phyloP scores from a whole-genome alignment of 30 jellyfish, hydroid and myxozoan species.

The Aurelia aurita region DNA sequence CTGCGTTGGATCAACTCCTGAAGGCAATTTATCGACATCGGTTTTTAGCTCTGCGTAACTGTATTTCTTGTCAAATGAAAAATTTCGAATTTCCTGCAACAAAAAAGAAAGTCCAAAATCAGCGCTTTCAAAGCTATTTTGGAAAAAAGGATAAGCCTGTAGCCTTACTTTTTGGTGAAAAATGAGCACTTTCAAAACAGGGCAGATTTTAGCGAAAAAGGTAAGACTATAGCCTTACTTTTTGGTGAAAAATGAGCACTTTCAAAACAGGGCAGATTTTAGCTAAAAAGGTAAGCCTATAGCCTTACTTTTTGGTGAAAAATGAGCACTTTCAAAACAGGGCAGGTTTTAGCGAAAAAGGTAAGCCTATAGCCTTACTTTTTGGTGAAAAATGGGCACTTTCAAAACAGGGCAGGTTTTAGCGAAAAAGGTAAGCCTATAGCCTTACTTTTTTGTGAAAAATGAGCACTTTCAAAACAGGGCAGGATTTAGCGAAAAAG shows the following conservation, averaged over 20 bases:
- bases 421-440: no score
- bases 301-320: neutral
- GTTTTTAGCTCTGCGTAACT: constrained; percentile 52
- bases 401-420: no score
- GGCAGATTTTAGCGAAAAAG: no score
- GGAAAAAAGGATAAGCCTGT: no score
- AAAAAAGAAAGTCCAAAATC: neutral
- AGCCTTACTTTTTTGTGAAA: neutral
- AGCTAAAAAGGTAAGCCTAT: neutral
- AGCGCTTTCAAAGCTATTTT: no score
- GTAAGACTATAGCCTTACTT: no score
- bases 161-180: no score
- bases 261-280: neutral
- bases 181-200: no score
- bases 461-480: neutral
- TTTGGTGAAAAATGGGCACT: no score
- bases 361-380: no score
- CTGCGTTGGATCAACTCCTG: constrained; percentile 94
- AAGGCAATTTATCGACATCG: constrained; percentile 74
- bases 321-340: neutral
- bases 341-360: no score
- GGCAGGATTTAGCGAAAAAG: neutral
- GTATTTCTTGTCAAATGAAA: constrained; percentile 82
- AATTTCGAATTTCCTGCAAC: constrained; percentile 80
- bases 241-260: neutral